Base-by-base conservation (phyloP, 2,797 vertebrate genomes). In the Microctenopoma lineatum region DNA sequence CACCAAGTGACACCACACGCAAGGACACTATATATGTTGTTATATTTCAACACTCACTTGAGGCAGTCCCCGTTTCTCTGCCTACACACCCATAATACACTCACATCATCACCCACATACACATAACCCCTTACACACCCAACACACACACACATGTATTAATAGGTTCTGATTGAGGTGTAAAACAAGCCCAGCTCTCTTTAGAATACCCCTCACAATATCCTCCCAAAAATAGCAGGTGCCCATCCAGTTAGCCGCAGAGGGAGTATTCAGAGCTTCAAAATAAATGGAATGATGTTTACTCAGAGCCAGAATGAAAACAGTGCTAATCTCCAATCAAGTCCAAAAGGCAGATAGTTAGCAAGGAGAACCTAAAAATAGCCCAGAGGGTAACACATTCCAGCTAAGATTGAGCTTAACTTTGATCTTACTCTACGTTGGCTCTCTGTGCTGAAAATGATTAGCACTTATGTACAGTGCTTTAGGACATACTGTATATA, bases 321-420 rank as follows among this genome's bases (percentile, higher is more conserved):
- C 78, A 86, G 88, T 29, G 84, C 83, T 94, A 93, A 94, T 93
- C 92, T 91, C 87, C 93, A 94, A 92, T 93, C 93, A 92, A 82
- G 85, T 87, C 87, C 81, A 84, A 87, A 88, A 92, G 87, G 89
- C 90, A 84, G 86, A 89, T 89, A 87, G 90, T 93, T 90, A 90
- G 90, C 89, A 90, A 89, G 90, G 85, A 87, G 90, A 90, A 54
- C 53, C 84, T 92, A 83, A 86, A 87, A 91, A 93, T 92, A 93
- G 70, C 73, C 2, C 53, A 54, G 67, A 70, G 86, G 81, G 84
- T 70, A 85, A 89, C 72, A 85, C 79, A 86, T 89, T 89, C 90
- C 90, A 58, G 63, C 84, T 60, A 81, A 83, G 85, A 84, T 59
- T 60, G 73, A 75, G 81, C 83, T 89, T 86, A 90, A 90, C 89